Evolutionary conservation across 2,797 vertebrate species (phyloP).

Genomic region (Pempheris klunzingeri): DNA sequence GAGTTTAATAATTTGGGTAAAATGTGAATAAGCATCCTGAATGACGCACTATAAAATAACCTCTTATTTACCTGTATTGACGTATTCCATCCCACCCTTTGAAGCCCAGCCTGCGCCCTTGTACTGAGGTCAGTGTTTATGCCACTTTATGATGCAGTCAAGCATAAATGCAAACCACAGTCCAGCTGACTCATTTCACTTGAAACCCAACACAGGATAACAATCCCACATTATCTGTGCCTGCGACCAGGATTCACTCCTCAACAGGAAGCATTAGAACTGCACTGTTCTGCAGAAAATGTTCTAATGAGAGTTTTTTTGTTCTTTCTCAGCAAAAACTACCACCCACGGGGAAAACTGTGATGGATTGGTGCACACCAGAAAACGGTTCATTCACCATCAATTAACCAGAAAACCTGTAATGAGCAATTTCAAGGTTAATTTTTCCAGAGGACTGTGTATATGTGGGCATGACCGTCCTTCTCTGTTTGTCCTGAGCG

Average conservation of each 20-base stretch:
- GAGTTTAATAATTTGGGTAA: background rate
- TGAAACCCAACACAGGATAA: slow-evolving; percentile 45
- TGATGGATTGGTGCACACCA: slow-evolving; percentile 35
- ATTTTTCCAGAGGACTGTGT: slow-evolving; percentile 1
- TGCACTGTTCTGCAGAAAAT: slow-evolving; percentile 20
- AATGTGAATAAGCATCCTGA: slow-evolving; percentile 1
- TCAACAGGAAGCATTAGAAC: slow-evolving; percentile 23
- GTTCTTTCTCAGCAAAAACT: slow-evolving; percentile 30
- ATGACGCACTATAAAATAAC: slow-evolving; percentile 23
- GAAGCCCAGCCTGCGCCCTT: slow-evolving; percentile 45
- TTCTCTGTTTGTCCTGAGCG: slow-evolving; percentile 22
- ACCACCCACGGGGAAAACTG: slow-evolving; percentile 1
- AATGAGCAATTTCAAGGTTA: slow-evolving; percentile 45
- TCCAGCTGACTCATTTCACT: slow-evolving; percentile 64
- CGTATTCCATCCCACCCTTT: slow-evolving; percentile 34
- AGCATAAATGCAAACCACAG: slow-evolving; percentile 69
- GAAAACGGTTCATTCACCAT: slow-evolving; percentile 40
- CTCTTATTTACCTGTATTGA: slow-evolving; percentile 30
- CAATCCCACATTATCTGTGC: slow-evolving; percentile 35
- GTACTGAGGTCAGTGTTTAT: slow-evolving; percentile 59
- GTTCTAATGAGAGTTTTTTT: slow-evolving; percentile 2
- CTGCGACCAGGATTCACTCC: slow-evolving; percentile 13
- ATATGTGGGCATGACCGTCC: background rate
- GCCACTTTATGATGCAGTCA: slow-evolving; percentile 58
- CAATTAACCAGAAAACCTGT: slow-evolving; percentile 39